Percentiles rank a stretch among this genome's conserved stretches.
phyloP scores from a whole-genome alignment of 2,797 vertebrate species.

The Lagocephalus sceleratus region DNA sequence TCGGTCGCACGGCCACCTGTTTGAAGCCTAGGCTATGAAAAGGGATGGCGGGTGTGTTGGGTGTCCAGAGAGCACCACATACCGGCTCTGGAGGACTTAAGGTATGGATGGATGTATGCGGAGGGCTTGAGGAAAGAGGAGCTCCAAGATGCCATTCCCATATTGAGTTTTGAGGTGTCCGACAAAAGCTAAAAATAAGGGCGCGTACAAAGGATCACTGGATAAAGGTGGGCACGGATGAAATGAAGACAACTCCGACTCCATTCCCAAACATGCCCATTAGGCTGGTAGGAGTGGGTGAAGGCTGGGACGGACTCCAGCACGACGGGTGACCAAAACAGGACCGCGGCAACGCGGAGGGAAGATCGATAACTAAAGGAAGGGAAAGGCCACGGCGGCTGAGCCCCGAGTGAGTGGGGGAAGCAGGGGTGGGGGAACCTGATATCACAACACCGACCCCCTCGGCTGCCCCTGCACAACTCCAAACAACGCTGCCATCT shows the following conservation, averaged over 20 bases:
- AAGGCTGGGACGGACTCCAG: no score
- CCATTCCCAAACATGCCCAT: no score
- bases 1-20: constrained; percentile 57
- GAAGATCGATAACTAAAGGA: no score
- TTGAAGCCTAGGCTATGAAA: constrained; percentile 37
- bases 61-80: constrained; percentile 24
- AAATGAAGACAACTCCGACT: not conserved
- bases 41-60: constrained; percentile 24
- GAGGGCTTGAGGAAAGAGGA: constrained; percentile 47
- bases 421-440: no score
- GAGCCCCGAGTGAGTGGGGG: no score
- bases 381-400: no score
- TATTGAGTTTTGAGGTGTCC: constrained; percentile 73
- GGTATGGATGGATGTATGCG: constrained; percentile 30
- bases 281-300: no score
- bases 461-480: no score
- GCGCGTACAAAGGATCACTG: not conserved
- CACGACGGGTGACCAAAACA: no score
- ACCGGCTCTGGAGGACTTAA: constrained; percentile 29
- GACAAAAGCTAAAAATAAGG: constrained; percentile 76
- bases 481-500: no score
- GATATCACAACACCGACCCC: no score
- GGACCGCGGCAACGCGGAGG: no score
- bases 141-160: constrained; percentile 69
- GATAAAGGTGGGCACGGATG: not conserved